Conservation (phyloP, 1,140 invertebrate species). For the Drosophila orosa region DNA sequence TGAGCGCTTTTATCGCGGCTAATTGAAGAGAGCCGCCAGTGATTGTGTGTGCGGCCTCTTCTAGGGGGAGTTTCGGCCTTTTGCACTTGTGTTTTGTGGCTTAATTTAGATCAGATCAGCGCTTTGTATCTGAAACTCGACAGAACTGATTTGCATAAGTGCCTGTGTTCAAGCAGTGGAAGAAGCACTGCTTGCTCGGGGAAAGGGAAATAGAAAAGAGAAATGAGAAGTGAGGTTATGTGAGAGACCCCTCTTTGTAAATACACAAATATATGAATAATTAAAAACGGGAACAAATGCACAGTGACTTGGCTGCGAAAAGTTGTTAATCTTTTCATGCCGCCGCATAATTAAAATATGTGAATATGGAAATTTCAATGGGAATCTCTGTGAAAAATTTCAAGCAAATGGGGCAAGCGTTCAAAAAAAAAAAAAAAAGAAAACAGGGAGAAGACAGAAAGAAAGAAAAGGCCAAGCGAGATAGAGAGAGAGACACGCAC, state of each 20-base stretch:
- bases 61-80: background rate
- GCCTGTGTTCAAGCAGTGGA: slow-evolving; percentile 16
- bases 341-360: slow-evolving; percentile 76
- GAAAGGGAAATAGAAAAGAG: no score
- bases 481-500: slow-evolving; percentile 30
- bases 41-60: slow-evolving; percentile 40
- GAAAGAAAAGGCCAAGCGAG: slow-evolving; percentile 41
- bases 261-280: slow-evolving; percentile 73
- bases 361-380: slow-evolving; percentile 79
- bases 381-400: slow-evolving; percentile 36
- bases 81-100: slow-evolving; percentile 38
- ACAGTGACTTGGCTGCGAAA: slow-evolving; percentile 31
- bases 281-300: slow-evolving; percentile 57
- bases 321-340: slow-evolving; percentile 82
- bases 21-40: slow-evolving; percentile 66
- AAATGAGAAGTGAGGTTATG: slow-evolving; percentile 3
- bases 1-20: slow-evolving; percentile 64
- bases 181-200: background rate
- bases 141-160: slow-evolving; percentile 71
- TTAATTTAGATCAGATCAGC: slow-evolving; percentile 12
- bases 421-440: slow-evolving; percentile 44
- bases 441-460: slow-evolving; percentile 14
- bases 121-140: background rate
- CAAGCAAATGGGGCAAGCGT: slow-evolving; percentile 67
- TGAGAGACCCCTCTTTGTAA: background rate